Evolutionary conservation across 2,888 invertebrate genomes (phyloP).

Genomic region (Nomada ruficornis): DNA sequence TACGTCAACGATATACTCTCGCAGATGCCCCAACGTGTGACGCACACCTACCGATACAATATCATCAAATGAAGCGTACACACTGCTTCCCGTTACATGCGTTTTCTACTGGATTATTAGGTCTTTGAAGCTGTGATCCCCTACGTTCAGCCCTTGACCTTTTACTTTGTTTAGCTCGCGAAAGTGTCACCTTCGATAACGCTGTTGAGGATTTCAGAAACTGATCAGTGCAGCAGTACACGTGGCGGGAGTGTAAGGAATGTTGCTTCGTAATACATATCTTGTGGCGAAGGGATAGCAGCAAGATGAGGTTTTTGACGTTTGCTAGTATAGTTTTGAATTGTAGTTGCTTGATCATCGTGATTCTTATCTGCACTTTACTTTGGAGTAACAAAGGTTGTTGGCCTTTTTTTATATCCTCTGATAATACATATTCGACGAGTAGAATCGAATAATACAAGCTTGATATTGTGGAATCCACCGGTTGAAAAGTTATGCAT

Average conservation of each 20-base stretch:
- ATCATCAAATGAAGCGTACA: constrained; percentile 34
- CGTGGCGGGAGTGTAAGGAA: background rate
- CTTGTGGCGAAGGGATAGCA: background rate
- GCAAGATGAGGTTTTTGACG: background rate
- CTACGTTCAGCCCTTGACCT: background rate
- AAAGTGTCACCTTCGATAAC: no score
- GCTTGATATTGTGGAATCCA: no score
- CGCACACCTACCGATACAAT: constrained; percentile 31
- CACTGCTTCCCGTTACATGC: constrained; percentile 2
- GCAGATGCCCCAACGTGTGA: constrained; percentile 59
- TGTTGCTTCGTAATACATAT: background rate
- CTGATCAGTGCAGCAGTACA: background rate
- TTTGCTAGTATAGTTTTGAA: background rate
- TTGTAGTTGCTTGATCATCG: background rate
- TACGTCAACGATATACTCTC: constrained; percentile 56
- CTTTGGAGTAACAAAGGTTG: no score
- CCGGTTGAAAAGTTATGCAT: no score
- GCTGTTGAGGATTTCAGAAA: background rate
- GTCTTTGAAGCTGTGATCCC: constrained; percentile 11
- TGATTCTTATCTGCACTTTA: no score
- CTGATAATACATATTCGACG: no score
- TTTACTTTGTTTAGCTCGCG: background rate
- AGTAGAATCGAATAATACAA: no score
- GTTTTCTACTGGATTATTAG: background rate
- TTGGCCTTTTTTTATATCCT: no score